Percentiles rank a stretch among this genome's conserved stretches.
Evolutionary conservation across 2,797 vertebrate genomes (phyloP).

Genomic region (Gymnocypris eckloni): DNA sequence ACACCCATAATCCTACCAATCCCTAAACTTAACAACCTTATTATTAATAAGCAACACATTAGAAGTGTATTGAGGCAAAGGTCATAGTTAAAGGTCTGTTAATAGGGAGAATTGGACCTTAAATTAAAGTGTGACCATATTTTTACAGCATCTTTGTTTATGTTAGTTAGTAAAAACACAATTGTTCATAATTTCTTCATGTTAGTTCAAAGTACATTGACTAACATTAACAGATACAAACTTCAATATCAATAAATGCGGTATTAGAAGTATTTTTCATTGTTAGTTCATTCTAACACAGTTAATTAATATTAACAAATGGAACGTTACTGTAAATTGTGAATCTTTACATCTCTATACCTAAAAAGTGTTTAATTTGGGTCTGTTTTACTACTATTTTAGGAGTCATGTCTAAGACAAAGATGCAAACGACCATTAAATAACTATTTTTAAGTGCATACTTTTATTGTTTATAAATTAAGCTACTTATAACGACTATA

Average conservation of each 20-base stretch:
- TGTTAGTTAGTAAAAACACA: background rate
- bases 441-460: background rate
- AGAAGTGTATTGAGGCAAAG: no score
- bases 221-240: background rate
- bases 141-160: no score
- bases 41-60: no score
- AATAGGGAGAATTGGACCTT: no score
- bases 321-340: background rate
- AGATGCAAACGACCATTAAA: background rate
- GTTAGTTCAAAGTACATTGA: background rate
- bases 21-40: no score
- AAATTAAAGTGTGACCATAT: no score
- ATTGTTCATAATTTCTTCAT: background rate
- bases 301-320: background rate
- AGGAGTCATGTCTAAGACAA: background rate
- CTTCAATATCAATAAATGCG: background rate
- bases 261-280: background rate
- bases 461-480: background rate
- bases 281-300: background rate
- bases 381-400: conserved; percentile 5
- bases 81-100: no score
- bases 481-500: background rate
- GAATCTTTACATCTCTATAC: background rate
- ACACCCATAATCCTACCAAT: no score
- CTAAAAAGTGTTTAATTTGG: background rate